Evolutionary conservation across 2,113 vertebrate genomes (phyloP), one percentile per base, ranked within the genome.

Genomic region (Plecturocebus donacophilus): DNA sequence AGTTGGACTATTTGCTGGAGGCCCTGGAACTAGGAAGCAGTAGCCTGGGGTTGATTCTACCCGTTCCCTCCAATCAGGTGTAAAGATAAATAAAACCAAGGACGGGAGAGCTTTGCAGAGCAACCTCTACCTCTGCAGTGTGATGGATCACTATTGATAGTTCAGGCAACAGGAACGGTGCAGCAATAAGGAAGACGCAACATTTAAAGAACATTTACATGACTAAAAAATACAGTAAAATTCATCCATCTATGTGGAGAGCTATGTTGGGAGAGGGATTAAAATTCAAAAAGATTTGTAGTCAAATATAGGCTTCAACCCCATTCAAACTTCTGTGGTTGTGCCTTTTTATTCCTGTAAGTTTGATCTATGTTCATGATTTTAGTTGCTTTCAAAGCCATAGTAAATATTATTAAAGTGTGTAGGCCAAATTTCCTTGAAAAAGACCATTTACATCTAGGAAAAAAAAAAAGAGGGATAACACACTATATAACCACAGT

Each of bases 391-490:
- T 90, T 81, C 80, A 90, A 90, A 82, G 54, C 35, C 58, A 30
- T n/a, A 86, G 49, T 90, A 96, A 95, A 93, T 86, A 90, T 75
- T n/a, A n/a, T 12, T 81, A 56, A 86, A n/a, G 27, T 19, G 27
- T 25, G 30, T 45, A 49, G 0, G 8, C 90, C 40, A 56, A 27
- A n/a, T 52, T 68, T 90, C 81, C 73, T 52, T 42, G 71, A 90
- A 68, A 56, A 76, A 80, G 35, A 75, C 32, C 8, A 58, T 49
- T 87, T 81, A 8, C 4, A n/a, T 30, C 32, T 47, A 70, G 86
- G 45, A 1, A 13, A 84, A 86, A 56, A 70, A 85, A 47, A 40
- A 90, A 56, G 32, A 54, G 38, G 77, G 4, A n/a, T 40, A 68
- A 49, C 20, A 47, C 2, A 9, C 45, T 47, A 27, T 40, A 0